These are phyloP conservation scores for Carassius carassius DNA, from an alignment of 2,113 vertebrate genomes.

Conservation along the genomic window DNA sequence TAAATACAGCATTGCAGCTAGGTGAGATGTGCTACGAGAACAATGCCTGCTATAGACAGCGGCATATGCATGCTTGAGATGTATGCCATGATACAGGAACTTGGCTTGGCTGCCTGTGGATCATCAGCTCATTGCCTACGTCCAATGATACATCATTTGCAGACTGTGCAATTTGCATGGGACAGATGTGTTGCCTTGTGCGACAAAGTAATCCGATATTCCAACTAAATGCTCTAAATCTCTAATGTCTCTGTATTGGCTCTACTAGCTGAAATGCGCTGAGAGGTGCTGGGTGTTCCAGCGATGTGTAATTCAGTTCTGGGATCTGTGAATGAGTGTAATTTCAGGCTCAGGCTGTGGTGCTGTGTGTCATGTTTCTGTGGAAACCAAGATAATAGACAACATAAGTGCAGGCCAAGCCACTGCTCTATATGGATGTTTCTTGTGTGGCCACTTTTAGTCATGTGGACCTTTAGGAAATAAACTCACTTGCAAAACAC, in stretches of 20 bases:
- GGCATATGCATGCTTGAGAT: constrained; percentile 68
- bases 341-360: not conserved
- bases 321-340: constrained; percentile 19
- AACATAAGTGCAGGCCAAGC: constrained; percentile 3
- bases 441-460: not conserved
- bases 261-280: constrained; percentile 27
- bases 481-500: not conserved
- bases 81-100: constrained; percentile 58
- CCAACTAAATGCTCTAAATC: constrained; percentile 55
- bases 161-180: constrained; percentile 63
- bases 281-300: constrained; percentile 20
- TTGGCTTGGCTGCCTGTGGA: constrained; percentile 58
- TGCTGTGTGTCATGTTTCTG: constrained; percentile 5
- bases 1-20: constrained; percentile 44
- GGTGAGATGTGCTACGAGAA: constrained; percentile 51
- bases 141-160: constrained; percentile 67
- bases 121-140: constrained; percentile 70
- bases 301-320: constrained; percentile 7
- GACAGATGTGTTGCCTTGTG: constrained; percentile 64
- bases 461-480: not conserved
- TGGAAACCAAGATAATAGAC: constrained; percentile 9
- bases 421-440: not conserved
- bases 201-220: constrained; percentile 51
- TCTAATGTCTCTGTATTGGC: constrained; percentile 53
- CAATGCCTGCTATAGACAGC: constrained; percentile 61